phyloP scores from a whole-genome alignment of 1,140 invertebrate species.

The Sarcophaga peregrina region DNA sequence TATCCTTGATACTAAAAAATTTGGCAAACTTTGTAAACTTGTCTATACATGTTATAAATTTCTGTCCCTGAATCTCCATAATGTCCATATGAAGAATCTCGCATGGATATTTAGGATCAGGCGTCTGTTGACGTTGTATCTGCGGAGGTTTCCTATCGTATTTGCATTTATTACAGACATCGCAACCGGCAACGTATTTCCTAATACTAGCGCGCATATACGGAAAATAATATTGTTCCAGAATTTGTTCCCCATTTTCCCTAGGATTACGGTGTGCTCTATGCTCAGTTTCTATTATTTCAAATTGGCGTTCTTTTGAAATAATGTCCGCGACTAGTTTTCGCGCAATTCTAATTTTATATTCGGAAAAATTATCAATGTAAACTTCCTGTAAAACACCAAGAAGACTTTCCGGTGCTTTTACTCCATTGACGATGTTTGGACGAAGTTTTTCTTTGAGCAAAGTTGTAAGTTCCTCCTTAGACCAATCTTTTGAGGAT shows the following conservation, averaged over 20 bases:
- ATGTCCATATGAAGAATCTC: slow-evolving; percentile 44
- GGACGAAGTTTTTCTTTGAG: too few relatives aligned
- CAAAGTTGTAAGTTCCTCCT: too few relatives aligned
- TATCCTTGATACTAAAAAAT: slow-evolving; percentile 43
- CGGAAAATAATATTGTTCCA: slow-evolving; percentile 22
- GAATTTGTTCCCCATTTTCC: slow-evolving; percentile 45
- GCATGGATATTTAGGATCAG: background rate
- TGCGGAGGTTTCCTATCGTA: too few relatives aligned
- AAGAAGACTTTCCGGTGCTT: too few relatives aligned
- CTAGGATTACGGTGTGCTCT: background rate
- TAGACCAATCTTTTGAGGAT: too few relatives aligned
- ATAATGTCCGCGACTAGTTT: slow-evolving; percentile 1
- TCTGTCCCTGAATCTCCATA: slow-evolving; percentile 31
- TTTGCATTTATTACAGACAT: too few relatives aligned
- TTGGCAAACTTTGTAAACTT: slow-evolving; percentile 48
- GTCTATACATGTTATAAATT: slow-evolving; percentile 45
- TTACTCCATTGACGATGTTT: too few relatives aligned
- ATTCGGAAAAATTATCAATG: slow-evolving; percentile 6
- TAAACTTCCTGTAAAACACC: background rate
- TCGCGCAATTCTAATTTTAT: slow-evolving; percentile 16
- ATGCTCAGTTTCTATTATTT: slow-evolving; percentile 7
- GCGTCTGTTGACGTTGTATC: too few relatives aligned
- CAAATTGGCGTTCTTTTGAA: slow-evolving; percentile 13
- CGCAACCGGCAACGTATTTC: too few relatives aligned
- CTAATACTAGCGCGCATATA: slow-evolving; percentile 46